These are phyloP conservation scores for Procambarus virginalis DNA, from an alignment of 1,140 invertebrate genomes.

Conservation along the genomic window DNA sequence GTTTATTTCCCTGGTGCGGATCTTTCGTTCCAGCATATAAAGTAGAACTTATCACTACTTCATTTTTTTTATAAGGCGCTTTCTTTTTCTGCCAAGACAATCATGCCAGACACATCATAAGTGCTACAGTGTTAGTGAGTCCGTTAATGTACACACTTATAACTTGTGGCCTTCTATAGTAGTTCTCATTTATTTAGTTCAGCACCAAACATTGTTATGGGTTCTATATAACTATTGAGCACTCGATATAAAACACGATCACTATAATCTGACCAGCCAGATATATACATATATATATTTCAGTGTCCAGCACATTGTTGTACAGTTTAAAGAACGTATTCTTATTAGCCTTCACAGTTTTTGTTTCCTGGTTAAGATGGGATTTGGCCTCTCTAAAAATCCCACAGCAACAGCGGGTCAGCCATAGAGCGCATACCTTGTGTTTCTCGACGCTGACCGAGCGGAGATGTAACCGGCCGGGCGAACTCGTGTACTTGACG, in stretches of 20 bases:
- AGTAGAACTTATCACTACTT: too few species aligned
- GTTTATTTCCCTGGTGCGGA: too few species aligned
- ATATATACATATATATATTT: background rate
- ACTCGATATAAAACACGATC: background rate
- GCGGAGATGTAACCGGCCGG: slow-evolving; percentile 40
- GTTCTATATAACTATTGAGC: slow-evolving; percentile 5
- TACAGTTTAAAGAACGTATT: background rate
- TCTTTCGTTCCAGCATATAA: too few species aligned
- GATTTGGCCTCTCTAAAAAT: background rate
- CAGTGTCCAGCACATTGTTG: background rate
- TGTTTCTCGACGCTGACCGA: slow-evolving; percentile 54
- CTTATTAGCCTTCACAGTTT: background rate
- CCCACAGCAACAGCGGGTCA: background rate
- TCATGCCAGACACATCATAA: too few species aligned
- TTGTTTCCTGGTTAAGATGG: background rate
- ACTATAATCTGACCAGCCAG: slow-evolving; percentile 6
- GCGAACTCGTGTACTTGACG: slow-evolving; percentile 21
- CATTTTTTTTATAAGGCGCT: too few species aligned
- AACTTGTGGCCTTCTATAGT: background rate
- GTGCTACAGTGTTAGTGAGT: too few species aligned
- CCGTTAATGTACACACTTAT: background rate
- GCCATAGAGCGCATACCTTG: slow-evolving; percentile 52
- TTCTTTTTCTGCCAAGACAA: too few species aligned
- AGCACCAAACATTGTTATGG: background rate
- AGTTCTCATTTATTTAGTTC: background rate